Evolutionary conservation across 2,888 invertebrate genomes (phyloP).

Genomic region (Crematogaster levior): DNA sequence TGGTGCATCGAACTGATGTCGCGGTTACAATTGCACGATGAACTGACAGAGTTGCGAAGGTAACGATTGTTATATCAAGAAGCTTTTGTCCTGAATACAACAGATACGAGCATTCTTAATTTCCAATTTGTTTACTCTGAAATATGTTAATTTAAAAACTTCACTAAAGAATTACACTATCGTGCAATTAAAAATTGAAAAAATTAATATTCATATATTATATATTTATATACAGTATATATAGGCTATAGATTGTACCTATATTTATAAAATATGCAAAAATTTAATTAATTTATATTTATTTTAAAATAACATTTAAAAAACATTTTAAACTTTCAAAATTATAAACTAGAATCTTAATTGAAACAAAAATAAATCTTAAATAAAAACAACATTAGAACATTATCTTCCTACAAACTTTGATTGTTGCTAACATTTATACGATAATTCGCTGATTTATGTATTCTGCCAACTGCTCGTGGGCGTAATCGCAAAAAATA

Average conservation of each 20-base stretch:
- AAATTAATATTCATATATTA: not conserved
- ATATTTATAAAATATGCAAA: not conserved
- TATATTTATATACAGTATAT: too few species aligned
- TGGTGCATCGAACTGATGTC: conserved; percentile 29
- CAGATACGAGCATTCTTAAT: not conserved
- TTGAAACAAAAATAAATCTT: too few species aligned
- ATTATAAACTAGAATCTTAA: not conserved
- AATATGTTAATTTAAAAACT: not conserved
- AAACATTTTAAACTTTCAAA: not conserved
- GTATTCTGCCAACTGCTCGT: not conserved
- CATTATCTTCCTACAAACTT: not conserved
- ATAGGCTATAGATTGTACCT: not conserved
- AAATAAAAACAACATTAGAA: not conserved
- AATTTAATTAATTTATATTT: not conserved
- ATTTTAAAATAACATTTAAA: not conserved
- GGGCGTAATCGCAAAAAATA: not conserved
- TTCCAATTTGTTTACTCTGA: not conserved
- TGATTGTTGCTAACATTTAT: conserved; percentile 3
- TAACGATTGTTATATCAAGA: conserved; percentile 19
- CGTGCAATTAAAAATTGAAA: not conserved
- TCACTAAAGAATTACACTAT: not conserved
- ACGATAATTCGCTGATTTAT: conserved; percentile 19
- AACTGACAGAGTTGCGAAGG: not conserved
- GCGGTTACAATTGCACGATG: not conserved
- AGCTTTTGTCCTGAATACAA: not conserved